phyloP scores from a whole-genome alignment of 2,113 vertebrate species.

The Heliornis fulica region DNA sequence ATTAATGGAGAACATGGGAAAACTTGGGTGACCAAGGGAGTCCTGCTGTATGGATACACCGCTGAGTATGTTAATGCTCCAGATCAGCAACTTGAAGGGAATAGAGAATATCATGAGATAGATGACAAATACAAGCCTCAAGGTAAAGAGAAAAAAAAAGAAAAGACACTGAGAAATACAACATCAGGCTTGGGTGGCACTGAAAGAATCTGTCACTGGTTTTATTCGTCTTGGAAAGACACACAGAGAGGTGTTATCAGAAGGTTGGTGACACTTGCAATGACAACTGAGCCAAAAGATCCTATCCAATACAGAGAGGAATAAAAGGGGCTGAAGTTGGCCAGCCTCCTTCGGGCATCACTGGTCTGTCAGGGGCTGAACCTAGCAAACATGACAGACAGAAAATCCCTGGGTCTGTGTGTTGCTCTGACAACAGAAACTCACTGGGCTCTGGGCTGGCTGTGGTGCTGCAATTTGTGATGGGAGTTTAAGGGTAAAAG shows the following conservation, averaged over 20 bases:
- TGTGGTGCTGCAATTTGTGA: background rate
- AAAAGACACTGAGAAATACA: background rate
- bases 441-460: background rate
- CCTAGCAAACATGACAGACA: background rate
- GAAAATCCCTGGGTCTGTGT: background rate
- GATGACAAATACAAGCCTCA: fast-evolving
- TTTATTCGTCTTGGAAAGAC: background rate
- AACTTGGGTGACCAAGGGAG: background rate
- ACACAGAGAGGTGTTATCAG: background rate
- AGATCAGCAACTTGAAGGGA: background rate
- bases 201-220: background rate
- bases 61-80: fast-evolving
- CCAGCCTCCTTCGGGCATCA: background rate
- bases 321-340: fast-evolving
- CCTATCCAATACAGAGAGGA: fast-evolving
- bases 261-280: background rate
- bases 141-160: background rate
- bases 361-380: background rate
- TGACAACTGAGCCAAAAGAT: background rate
- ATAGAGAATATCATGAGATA: background rate
- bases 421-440: background rate
- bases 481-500: background rate
- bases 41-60: fast-evolving
- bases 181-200: background rate
- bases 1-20: fast-evolving